Evolutionary conservation across 2,113 vertebrate species (phyloP).

Genomic region (Larimichthys polyactis): DNA sequence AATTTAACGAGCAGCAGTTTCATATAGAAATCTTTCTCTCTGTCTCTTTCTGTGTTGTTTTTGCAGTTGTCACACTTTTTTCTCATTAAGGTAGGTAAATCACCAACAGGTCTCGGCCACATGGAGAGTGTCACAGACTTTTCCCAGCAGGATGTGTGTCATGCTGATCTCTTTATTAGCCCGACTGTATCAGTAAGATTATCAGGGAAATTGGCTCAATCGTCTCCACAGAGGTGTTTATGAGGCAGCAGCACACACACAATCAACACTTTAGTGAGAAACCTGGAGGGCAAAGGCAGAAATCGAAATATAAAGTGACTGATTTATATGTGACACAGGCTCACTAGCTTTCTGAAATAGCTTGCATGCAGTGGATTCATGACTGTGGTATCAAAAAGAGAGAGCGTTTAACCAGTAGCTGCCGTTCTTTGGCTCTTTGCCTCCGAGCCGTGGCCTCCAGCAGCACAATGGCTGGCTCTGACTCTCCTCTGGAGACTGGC

Average conservation of each 20-base stretch:
- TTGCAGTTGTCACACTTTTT: constrained; percentile 7
- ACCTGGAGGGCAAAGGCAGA: background rate
- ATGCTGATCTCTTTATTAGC: constrained; percentile 77
- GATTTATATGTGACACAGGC: background rate
- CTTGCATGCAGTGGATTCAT: background rate
- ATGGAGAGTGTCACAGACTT: constrained; percentile 39
- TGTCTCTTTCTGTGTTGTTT: background rate
- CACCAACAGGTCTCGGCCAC: constrained; percentile 23
- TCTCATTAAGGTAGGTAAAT: constrained; percentile 43
- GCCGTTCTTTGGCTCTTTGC: constrained; percentile 25
- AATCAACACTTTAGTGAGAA: constrained; percentile 5
- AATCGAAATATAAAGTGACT: constrained; percentile 12
- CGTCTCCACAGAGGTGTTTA: constrained; percentile 73
- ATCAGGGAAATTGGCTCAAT: constrained; percentile 57
- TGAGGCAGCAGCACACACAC: constrained; percentile 60
- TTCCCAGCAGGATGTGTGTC: constrained; percentile 62
- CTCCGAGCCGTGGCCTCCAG: constrained; percentile 28
- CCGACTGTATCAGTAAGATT: constrained; percentile 59
- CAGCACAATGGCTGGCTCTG: constrained; percentile 86
- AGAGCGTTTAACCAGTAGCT: constrained; percentile 7
- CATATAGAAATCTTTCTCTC: background rate
- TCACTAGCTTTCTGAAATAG: constrained; percentile 12
- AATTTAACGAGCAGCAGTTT: constrained; percentile 11
- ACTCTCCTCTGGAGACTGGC: constrained; percentile 69
- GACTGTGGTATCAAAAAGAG: constrained; percentile 16